These are phyloP conservation scores for Heloderma charlesbogerti DNA, from an alignment of 2,113 vertebrate species.

Conservation along the genomic window DNA sequence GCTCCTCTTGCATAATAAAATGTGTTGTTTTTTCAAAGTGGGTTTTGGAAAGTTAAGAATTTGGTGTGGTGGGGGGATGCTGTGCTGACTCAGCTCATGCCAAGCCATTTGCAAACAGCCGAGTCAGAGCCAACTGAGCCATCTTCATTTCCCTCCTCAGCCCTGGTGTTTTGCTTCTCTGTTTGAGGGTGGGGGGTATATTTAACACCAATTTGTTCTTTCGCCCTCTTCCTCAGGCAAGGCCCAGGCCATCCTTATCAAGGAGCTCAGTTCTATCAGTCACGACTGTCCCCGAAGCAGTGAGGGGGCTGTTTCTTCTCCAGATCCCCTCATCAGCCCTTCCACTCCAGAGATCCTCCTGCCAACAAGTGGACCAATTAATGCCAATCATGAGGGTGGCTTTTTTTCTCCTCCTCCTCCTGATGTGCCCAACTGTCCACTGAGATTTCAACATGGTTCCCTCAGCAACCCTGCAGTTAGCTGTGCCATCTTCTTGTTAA, in stretches of 20 bases:
- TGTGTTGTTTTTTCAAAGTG: slow-evolving; percentile 17
- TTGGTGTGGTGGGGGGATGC: slow-evolving; percentile 2
- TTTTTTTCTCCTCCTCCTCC: neutral
- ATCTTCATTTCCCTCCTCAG: neutral
- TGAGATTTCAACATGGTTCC: neutral
- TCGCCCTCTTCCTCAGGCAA: neutral
- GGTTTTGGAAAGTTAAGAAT: slow-evolving; percentile 40
- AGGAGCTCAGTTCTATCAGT: neutral
- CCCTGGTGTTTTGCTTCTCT: neutral
- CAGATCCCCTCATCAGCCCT: neutral
- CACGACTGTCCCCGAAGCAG: neutral
- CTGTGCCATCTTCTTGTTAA: neutral
- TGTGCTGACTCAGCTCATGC: slow-evolving; percentile 4
- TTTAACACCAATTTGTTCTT: neutral
- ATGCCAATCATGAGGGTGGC: neutral
- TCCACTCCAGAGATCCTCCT: neutral
- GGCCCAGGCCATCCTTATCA: neutral
- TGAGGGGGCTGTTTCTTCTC: neutral
- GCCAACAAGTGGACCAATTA: neutral
- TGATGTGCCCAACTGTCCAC: neutral
- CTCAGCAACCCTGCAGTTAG: fast-evolving
- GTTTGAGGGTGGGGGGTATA: neutral
- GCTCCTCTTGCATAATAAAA: slow-evolving; percentile 35
- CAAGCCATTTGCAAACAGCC: neutral
- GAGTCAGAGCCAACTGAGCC: neutral